phyloP scores from a whole-genome alignment of 2,888 invertebrate genomes.

The Plebejus anna region DNA sequence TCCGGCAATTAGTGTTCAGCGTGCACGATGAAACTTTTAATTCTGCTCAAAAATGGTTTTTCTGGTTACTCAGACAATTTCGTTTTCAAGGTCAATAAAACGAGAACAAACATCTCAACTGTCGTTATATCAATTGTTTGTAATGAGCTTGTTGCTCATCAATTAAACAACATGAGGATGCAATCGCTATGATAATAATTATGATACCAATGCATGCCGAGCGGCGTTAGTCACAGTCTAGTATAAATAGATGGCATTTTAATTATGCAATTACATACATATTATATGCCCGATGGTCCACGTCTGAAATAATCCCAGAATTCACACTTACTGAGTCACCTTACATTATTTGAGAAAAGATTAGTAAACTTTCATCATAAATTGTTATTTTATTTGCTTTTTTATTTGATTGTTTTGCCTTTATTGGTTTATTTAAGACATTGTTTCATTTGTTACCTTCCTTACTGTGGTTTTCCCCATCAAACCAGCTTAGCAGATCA shows the following conservation, averaged over 20 bases:
- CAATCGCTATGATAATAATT: neutral
- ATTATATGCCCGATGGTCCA: neutral
- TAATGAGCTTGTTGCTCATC: neutral
- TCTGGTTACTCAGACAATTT: neutral
- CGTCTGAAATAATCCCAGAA: neutral
- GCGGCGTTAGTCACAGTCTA: conserved; percentile 38
- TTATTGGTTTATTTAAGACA: neutral
- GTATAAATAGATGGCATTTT: conserved; percentile 40
- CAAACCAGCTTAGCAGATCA: neutral
- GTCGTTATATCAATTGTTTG: neutral
- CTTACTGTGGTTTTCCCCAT: neutral
- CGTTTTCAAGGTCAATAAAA: neutral
- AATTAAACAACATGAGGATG: neutral
- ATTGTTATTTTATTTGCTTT: neutral
- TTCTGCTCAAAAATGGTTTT: neutral
- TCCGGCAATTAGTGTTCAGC: neutral
- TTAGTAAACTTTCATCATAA: neutral
- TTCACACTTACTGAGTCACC: neutral
- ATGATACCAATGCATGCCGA: conserved; percentile 33
- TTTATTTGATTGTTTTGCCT: neutral
- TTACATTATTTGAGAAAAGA: neutral
- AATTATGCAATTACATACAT: conserved; percentile 36
- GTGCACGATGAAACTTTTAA: neutral
- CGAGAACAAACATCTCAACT: neutral
- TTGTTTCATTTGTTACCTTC: neutral